Conservation (phyloP, 2,113 vertebrate species). For the Hepsetus odoe region DNA sequence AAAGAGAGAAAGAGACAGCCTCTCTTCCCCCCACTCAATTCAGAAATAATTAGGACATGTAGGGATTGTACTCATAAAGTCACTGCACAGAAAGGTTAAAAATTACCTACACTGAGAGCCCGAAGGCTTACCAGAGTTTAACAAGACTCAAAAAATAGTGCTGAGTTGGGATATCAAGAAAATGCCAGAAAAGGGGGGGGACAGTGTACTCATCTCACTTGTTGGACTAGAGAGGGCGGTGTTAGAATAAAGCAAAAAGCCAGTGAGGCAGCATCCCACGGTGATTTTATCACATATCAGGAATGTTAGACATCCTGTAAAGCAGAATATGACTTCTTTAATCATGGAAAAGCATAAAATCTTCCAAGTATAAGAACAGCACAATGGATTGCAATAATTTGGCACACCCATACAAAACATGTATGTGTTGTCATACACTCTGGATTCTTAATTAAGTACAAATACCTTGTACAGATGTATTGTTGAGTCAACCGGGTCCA, state of each 20-base stretch:
- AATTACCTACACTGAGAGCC: conserved; percentile 40
- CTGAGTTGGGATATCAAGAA: conserved; percentile 32
- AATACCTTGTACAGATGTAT: too few relatives aligned
- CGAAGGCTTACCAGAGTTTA: conserved; percentile 47
- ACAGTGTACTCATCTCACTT: conserved; percentile 28
- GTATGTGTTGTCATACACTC: too few relatives aligned
- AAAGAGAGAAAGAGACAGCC: conserved; percentile 25
- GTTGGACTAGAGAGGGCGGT: conserved; percentile 20
- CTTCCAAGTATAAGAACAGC: too few relatives aligned
- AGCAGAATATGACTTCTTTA: too few relatives aligned
- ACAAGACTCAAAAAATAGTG: conserved; percentile 32
- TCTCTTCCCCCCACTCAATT: conserved; percentile 32
- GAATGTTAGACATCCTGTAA: not conserved
- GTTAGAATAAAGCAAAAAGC: not conserved
- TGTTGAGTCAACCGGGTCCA: too few relatives aligned
- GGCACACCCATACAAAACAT: too few relatives aligned
- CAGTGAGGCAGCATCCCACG: too few relatives aligned
- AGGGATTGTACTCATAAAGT: conserved; percentile 44
- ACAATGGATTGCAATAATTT: too few relatives aligned
- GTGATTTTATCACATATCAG: not conserved
- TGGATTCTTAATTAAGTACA: too few relatives aligned
- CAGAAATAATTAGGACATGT: conserved; percentile 56
- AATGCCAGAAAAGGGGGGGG: conserved; percentile 24
- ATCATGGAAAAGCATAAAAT: too few relatives aligned
- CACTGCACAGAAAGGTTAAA: conserved; percentile 47